Base-by-base conservation (phyloP, 1,140 invertebrate genomes). In the Sipha flava region DNA sequence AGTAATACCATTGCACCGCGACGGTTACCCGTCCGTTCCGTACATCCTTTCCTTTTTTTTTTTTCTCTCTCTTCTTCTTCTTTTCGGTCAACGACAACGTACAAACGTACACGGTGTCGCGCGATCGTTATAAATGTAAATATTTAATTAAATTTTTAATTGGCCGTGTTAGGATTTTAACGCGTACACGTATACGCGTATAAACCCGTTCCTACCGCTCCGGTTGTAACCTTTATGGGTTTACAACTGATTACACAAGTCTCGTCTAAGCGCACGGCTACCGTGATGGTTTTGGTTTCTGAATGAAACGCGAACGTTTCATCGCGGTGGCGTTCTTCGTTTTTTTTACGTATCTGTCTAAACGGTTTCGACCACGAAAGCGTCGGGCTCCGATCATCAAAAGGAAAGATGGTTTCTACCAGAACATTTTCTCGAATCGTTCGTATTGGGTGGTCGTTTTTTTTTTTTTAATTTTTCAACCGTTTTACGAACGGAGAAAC, bases 71-170 rank as follows among this genome's bases (percentile, higher is more conserved):
- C 23, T 52, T 47, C n/a, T 52, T 21, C 23, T 52, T 52, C 23
- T 10, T 54, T 66, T 34, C 29, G 57, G 57, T 31, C 57, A 31
- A 31, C 29, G 1, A n/a, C n/a, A 21, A 23, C 23, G 1, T 49
- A 21, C 10, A 21, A 49, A 49, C 4, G 7, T 49, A 21, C 21
- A 23, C 23, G 23, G 7, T 18, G 40, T 66, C 21, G 23, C 37
- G 37, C 64, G 64, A 66, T 66, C 64, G 64, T 66, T 66, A 66
- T 66, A 66, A 45, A 70, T 29, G 43, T 45, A 70, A 47, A 70
- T 70, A 29, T 70, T 70, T 70, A 47, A 70, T 70, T 70, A 47
- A 70, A 70, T 70, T 70, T 70, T 70, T 70, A 70, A 70, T 70
- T 70, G 66, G 66, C 26, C 40, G 66, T 47, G 40, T 70, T 47